Base-by-base conservation (phyloP, 2,888 invertebrate genomes). In the Amblyjoppa fuscipennis region DNA sequence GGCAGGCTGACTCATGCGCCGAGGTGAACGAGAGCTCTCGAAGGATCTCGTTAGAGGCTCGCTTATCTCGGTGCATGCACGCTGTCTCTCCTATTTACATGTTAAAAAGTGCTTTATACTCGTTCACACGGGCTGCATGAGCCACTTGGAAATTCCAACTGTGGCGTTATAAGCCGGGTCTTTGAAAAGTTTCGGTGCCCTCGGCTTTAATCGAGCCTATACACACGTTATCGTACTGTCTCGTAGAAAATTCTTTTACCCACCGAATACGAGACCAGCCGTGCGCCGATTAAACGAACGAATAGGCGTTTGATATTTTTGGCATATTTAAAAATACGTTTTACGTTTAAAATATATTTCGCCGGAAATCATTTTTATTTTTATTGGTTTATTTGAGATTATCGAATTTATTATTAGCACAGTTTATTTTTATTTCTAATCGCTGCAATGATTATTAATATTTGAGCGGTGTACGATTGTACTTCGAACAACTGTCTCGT, bases 51-150 rank as follows among this genome's bases (percentile, higher is more conserved):
- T 49, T 61, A 61, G 25, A 45, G 66, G 1, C 56, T 25, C 20
- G 49, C 64, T 70, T 79, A 79, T 49, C 61, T 51, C 45, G 34
- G 31, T 13, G 61, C 61, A 64, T 70, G 77, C 61, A 64, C 45
- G 25, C 13, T 56, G 61, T 49, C 74, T 74, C 74, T 25, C 31
- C n/a, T 38, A 75, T 45, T 64, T 49, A 64, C 64, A 64, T 75
- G 61, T 75, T 64, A 49, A 75, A 75, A 61, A 64, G 31, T 64
- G 16, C 61, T 64, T n/a, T 34, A 16, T 34, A 16, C 31, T 64
- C 61, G 34, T 64, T 64, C 61, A n/a, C 4, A 64, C n/a, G 7
- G 61, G 34, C 31, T 64, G 34, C 31, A 64, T 16, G 16, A 34
- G 61, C 61, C 61, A 64, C 61, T 64, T n/a, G 61, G 6, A 64